These are phyloP conservation scores for Semibalanus balanoides DNA, from an alignment of 1,140 invertebrate species.

Conservation along the genomic window DNA sequence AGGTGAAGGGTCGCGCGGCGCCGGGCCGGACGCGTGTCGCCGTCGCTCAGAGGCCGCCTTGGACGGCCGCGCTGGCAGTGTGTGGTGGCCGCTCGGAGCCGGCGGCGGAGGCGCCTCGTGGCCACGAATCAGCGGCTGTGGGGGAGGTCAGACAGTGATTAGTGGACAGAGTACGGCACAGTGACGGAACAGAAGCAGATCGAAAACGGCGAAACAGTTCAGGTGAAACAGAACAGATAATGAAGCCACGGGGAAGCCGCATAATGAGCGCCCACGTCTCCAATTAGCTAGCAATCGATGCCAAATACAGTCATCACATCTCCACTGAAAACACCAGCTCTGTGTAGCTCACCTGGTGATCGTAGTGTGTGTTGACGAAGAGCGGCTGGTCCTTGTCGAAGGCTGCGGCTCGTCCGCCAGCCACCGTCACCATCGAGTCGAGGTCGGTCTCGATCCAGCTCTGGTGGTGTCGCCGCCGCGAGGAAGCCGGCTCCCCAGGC, in stretches of 20 bases:
- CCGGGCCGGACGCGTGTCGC: not conserved
- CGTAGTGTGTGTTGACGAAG: constrained; percentile 5
- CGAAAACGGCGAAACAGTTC: too few relatives aligned
- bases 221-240: too few relatives aligned
- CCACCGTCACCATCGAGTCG: constrained; percentile 53
- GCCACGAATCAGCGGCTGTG: constrained; percentile 4
- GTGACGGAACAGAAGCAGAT: too few relatives aligned
- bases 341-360: constrained; percentile 6
- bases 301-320: too few relatives aligned
- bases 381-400: constrained; percentile 7
- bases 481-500: constrained; percentile 26
- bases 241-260: too few relatives aligned
- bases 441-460: constrained; percentile 81
- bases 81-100: not conserved
- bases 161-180: too few relatives aligned
- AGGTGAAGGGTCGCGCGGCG: not conserved
- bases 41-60: not conserved
- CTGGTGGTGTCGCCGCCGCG: constrained; percentile 27
- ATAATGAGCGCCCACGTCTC: too few relatives aligned
- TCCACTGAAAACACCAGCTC: too few relatives aligned
- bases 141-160: too few relatives aligned
- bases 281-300: too few relatives aligned
- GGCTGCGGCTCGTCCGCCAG: constrained; percentile 34
- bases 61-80: not conserved
- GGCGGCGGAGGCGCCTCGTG: not conserved